phyloP scores from a whole-genome alignment of 2,113 vertebrate genomes.

The Lamprotornis superbus region DNA sequence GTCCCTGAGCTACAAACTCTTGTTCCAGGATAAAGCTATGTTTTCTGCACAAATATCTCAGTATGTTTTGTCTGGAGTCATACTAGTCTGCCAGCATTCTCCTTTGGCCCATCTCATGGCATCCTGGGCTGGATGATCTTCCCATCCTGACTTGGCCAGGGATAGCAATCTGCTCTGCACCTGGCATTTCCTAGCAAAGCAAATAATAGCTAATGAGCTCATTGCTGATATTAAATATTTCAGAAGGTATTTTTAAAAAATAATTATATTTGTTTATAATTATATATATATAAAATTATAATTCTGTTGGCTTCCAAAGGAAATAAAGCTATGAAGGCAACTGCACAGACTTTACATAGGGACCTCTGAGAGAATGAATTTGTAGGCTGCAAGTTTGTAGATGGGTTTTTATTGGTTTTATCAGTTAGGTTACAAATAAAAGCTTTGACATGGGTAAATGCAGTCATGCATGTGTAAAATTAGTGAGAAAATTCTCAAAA shows the following conservation, averaged over 20 bases:
- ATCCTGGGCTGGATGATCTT: neutral
- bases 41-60: neutral
- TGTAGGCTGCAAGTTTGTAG: neutral
- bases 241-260: neutral
- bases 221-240: neutral
- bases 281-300: neutral
- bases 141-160: neutral
- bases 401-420: neutral
- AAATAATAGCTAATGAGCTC: neutral
- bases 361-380: neutral
- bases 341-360: neutral
- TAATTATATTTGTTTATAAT: neutral
- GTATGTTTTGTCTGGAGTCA: neutral
- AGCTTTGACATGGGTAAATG: neutral
- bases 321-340: neutral
- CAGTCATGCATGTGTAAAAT: neutral
- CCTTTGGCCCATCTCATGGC: neutral
- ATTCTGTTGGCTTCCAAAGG: neutral
- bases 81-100: neutral
- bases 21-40: neutral
- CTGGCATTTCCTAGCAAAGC: neutral
- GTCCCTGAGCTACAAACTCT: neutral
- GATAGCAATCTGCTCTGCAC: neutral
- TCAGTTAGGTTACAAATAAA: neutral
- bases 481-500: neutral